Evolutionary conservation across 2,888 invertebrate species (phyloP), one percentile per base, ranked within the genome.

Genomic region (Drosophila imparisetae): DNA sequence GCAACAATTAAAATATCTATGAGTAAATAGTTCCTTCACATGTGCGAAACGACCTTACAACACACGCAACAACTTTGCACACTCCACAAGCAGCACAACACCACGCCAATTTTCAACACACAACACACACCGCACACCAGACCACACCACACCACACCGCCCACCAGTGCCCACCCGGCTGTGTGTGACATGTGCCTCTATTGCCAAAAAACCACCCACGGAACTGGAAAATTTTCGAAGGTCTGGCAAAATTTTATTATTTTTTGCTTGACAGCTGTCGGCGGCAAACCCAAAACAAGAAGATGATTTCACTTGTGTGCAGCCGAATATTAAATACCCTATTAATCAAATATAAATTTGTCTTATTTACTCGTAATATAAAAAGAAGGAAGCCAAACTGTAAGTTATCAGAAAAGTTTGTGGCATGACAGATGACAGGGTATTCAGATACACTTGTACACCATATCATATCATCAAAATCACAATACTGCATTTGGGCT

Each of bases 221-320:
- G 27, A 78, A 74, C 63, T 81, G 78, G 67, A 74, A 81, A 79
- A 78, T 60, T 78, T 81, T 50, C 38, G 78, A 81, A 81, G 75
- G 75, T 59, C 75, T 81, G 58, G 60, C 72, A 54, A 62, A 66
- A 49, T 27, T 50, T 36, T 48, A 40, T 21, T 27, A n/a, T 40
- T 15, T 38, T 24, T 30, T 30, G 15, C 45, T 40, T 71, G 62
- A 59, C 70, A 75, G 59, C 67, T 59, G 52, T 30, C 50, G 36
- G 52, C 63, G 62, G 65, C 74, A 70, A 74, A 50, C 64, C 76
- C 45, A 54, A 55, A 60, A 55, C 34, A 30, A 36, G 58, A 48
- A 30, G 54, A 67, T 49, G 49, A 42, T 34, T 34, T 49, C 38
- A 34, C 40, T 67, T 49, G 34, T 40, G n/a, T 21, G 66, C 30